Conservation (phyloP, 2,113 vertebrate genomes). For the Excalfactoria chinensis region DNA sequence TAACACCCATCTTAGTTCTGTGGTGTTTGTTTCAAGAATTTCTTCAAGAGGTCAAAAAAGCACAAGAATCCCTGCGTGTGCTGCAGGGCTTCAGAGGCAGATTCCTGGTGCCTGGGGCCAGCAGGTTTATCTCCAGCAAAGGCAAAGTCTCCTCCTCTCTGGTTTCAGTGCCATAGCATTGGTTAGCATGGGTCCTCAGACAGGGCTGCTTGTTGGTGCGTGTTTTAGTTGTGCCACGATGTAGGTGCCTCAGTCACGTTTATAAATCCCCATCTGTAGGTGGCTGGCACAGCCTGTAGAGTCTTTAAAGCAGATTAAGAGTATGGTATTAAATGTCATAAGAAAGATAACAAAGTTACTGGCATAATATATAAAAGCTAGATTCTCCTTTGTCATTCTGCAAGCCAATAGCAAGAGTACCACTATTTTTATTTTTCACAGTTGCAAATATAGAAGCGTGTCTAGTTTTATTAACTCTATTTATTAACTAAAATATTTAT, state of each 20-base stretch:
- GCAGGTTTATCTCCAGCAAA: not conserved
- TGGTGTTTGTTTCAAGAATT: not conserved
- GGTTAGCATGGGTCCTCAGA: not conserved
- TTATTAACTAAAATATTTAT: not conserved
- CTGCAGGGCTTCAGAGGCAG: not conserved
- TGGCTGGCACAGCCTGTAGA: constrained; percentile 94
- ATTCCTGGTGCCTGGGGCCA: not conserved
- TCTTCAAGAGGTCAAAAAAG: not conserved
- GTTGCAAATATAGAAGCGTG: not conserved
- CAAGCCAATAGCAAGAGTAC: rapidly evolving
- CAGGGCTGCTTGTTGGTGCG: not conserved
- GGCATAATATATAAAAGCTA: rapidly evolving
- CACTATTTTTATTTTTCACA: not conserved
- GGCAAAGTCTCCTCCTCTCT: not conserved
- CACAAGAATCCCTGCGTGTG: not conserved
- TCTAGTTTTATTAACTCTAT: not conserved
- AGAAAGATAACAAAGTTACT: not conserved
- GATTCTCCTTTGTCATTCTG: not conserved
- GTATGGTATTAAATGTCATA: not conserved
- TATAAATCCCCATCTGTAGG: constrained; percentile 93
- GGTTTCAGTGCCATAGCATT: not conserved
- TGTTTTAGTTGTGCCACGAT: not conserved
- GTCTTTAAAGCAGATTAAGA: constrained; percentile 75
- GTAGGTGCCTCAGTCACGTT: not conserved
- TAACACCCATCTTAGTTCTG: not conserved